These are phyloP conservation scores for Florisuga fusca DNA, from an alignment of 2,797 vertebrate genomes.

Conservation along the genomic window DNA sequence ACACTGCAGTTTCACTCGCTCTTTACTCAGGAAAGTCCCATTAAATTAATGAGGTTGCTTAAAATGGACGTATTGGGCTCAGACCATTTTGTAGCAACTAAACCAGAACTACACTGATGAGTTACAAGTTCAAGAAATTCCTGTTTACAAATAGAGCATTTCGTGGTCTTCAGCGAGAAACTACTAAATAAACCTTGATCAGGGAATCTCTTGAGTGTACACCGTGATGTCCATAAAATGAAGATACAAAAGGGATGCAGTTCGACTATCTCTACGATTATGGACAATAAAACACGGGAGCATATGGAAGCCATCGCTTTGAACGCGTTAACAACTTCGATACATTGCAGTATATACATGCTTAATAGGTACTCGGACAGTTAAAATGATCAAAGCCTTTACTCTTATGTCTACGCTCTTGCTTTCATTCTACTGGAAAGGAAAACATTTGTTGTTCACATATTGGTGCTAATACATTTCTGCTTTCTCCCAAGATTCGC, in stretches of 20 bases:
- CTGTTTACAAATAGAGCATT: constrained; percentile 42
- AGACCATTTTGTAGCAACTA: constrained; percentile 68
- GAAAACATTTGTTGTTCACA: constrained; percentile 39
- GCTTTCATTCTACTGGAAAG: constrained; percentile 31
- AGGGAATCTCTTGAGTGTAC: neutral
- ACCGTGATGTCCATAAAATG: neutral
- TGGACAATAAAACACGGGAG: constrained; percentile 57
- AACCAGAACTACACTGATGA: constrained; percentile 65
- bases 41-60: constrained; percentile 58
- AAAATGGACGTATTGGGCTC: constrained; percentile 31
- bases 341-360: constrained; percentile 61
- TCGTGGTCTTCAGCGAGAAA: constrained; percentile 29
- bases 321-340: constrained; percentile 54
- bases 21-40: constrained; percentile 48
- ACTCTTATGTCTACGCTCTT: neutral
- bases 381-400: constrained; percentile 52
- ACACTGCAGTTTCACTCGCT: constrained; percentile 16
- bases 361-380: constrained; percentile 46
- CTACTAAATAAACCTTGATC: constrained; percentile 5
- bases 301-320: constrained; percentile 67
- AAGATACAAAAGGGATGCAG: constrained; percentile 35
- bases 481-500: neutral
- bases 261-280: constrained; percentile 41
- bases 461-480: neutral
- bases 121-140: constrained; percentile 69